A percentile compares a stretch with the other conserved stretches of the same genome.
These are phyloP conservation scores for Xenopus borealis DNA, from an alignment of 2,113 vertebrate species.

Conservation along the genomic window DNA sequence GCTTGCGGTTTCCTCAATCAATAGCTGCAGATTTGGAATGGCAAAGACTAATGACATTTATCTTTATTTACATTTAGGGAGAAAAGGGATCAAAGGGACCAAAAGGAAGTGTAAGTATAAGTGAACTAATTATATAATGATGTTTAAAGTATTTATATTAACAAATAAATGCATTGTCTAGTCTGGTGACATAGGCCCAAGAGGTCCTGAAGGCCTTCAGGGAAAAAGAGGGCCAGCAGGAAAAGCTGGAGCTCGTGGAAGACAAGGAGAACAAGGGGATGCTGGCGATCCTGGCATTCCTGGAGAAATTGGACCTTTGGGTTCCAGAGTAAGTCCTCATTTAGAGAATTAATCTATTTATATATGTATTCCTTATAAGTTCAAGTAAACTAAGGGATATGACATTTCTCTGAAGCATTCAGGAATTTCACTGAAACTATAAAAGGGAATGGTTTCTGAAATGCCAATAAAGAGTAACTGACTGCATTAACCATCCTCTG, in stretches of 20 bases:
- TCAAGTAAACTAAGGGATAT: too few species aligned
- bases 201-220: conserved; percentile 58
- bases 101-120: conserved; percentile 62
- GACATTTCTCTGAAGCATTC: too few species aligned
- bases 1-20: too few species aligned
- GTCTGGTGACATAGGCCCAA: conserved; percentile 61
- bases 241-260: conserved; percentile 59
- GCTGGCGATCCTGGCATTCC: conserved; percentile 60
- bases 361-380: too few species aligned
- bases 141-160: neutral
- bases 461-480: too few species aligned
- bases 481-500: too few species aligned
- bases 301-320: conserved; percentile 63
- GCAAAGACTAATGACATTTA: too few species aligned
- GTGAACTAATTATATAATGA: neutral
- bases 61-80: conserved; percentile 48
- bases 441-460: too few species aligned
- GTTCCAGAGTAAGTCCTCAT: conserved; percentile 40
- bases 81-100: conserved; percentile 60
- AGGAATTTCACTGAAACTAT: too few species aligned
- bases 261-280: conserved; percentile 60
- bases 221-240: conserved; percentile 66
- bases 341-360: neutral
- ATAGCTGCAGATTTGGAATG: too few species aligned
- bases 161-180: conserved; percentile 48